phyloP scores from a whole-genome alignment of 2,888 invertebrate species.

The Fragum sueziense region DNA sequence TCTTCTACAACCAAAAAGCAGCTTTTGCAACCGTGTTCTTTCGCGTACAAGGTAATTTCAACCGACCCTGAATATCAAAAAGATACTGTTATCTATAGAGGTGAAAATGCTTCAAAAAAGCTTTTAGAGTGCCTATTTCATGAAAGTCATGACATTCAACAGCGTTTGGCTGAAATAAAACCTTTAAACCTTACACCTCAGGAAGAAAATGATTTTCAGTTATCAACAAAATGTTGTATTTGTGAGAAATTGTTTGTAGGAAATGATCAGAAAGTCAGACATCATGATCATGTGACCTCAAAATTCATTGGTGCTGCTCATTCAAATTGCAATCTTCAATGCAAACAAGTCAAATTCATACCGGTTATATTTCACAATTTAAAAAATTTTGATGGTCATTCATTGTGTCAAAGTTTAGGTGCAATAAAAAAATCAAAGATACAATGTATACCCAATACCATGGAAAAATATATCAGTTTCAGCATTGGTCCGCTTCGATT shows the following conservation, averaged over 20 bases:
- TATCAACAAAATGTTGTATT: conserved; percentile 37
- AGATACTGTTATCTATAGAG: conserved; percentile 47
- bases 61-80: conserved; percentile 33
- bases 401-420: conserved; percentile 42
- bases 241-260: conserved; percentile 37
- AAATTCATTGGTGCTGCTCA: conserved; percentile 41
- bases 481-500: conserved; percentile 33
- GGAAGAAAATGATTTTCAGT: conserved; percentile 40
- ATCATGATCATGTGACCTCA: conserved; percentile 52
- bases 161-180: conserved; percentile 33
- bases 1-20: conserved; percentile 28
- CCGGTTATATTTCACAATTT: conserved; percentile 52
- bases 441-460: conserved; percentile 42
- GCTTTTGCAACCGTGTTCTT: conserved; percentile 44
- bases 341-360: conserved; percentile 47
- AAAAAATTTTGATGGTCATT: conserved; percentile 49
- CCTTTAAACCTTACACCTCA: conserved; percentile 32
- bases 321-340: conserved; percentile 48
- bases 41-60: conserved; percentile 46
- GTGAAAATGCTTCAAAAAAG: conserved; percentile 47
- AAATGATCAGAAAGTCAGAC: conserved; percentile 39
- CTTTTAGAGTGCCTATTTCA: conserved; percentile 40
- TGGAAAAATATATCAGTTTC: conserved; percentile 43
- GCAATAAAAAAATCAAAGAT: conserved; percentile 31
- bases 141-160: conserved; percentile 41